Conservation (phyloP, 1,140 invertebrate species). For the Drosophila lacertosa region DNA sequence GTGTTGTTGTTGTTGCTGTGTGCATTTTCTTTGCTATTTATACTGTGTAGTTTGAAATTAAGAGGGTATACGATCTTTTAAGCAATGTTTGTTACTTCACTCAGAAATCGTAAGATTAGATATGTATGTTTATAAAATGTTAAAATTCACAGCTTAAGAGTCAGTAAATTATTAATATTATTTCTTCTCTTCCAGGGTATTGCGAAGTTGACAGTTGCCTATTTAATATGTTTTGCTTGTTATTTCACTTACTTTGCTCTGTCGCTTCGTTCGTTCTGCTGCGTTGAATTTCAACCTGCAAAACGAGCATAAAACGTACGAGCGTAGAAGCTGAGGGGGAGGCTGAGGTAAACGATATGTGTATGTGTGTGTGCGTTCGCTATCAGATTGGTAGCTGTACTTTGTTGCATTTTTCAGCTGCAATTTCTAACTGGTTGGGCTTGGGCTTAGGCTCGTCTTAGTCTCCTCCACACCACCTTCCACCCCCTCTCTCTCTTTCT, state of each 20-base stretch:
- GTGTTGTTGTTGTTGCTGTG: conserved; percentile 46
- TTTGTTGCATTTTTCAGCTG: conserved; percentile 76
- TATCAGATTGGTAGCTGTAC: conserved; percentile 73
- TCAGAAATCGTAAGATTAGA: no score
- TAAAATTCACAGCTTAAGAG: no score
- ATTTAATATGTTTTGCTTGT: conserved; percentile 32
- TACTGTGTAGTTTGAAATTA: not conserved
- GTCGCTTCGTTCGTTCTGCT: conserved; percentile 73
- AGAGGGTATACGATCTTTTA: not conserved
- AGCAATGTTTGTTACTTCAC: not conserved
- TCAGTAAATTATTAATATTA: no score
- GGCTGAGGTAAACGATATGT: not conserved
- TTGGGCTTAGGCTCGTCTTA: conserved; percentile 50
- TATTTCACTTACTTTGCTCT: conserved; percentile 74
- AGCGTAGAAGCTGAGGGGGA: not conserved
- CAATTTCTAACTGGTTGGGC: conserved; percentile 77
- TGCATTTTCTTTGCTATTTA: conserved; percentile 70
- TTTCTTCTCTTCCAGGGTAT: not conserved
- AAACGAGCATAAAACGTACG: conserved; percentile 52
- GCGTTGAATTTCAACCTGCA: conserved; percentile 80
- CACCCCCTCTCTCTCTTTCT: not conserved
- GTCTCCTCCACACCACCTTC: conserved; percentile 8
- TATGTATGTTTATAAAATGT: no score
- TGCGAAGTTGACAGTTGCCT: not conserved
- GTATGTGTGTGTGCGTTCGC: conserved; percentile 18